These are phyloP conservation scores for Channa argus DNA, from an alignment of 2,113 vertebrate genomes.

Conservation along the genomic window DNA sequence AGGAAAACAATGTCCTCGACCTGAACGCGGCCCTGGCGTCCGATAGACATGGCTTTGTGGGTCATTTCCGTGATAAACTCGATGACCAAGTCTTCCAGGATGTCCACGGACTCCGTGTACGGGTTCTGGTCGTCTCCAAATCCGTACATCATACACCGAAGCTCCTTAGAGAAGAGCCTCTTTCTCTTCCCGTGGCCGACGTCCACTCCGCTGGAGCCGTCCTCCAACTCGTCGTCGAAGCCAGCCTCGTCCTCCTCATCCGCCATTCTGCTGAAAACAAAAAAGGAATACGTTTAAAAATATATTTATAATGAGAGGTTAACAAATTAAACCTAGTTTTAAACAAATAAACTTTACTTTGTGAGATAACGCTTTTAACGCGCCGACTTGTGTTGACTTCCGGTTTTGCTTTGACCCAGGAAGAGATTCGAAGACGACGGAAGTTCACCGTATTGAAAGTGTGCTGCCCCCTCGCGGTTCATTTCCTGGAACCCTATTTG, in stretches of 20 bases:
- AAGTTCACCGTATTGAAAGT: background rate
- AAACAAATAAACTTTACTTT: background rate
- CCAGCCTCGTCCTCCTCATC: constrained; percentile 83
- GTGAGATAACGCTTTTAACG: too few species aligned
- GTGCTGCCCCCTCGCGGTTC: constrained; percentile 18
- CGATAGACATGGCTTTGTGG: constrained; percentile 98
- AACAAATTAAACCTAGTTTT: background rate
- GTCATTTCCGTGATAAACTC: constrained; percentile 99
- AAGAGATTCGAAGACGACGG: background rate
- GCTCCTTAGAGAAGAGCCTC: constrained; percentile 95
- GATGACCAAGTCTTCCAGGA: constrained; percentile 97
- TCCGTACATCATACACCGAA: constrained; percentile 99
- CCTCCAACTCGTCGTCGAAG: constrained; percentile 94
- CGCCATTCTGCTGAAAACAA: constrained; percentile 70
- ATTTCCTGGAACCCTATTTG: too few species aligned
- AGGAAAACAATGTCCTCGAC: constrained; percentile 99
- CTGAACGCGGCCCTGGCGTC: constrained; percentile 96
- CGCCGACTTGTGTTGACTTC: constrained; percentile 1
- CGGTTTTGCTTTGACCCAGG: background rate
- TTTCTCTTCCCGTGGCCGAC: constrained; percentile 91
- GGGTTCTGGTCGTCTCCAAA: constrained; percentile 99
- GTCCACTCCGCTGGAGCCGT: constrained; percentile 87
- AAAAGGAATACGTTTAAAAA: background rate
- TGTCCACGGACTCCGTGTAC: constrained; percentile 98
- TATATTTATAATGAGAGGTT: too few species aligned